phyloP scores from a whole-genome alignment of 37 sponge, comb jelly and placozoan genomes.

The Crambe crambe region DNA sequence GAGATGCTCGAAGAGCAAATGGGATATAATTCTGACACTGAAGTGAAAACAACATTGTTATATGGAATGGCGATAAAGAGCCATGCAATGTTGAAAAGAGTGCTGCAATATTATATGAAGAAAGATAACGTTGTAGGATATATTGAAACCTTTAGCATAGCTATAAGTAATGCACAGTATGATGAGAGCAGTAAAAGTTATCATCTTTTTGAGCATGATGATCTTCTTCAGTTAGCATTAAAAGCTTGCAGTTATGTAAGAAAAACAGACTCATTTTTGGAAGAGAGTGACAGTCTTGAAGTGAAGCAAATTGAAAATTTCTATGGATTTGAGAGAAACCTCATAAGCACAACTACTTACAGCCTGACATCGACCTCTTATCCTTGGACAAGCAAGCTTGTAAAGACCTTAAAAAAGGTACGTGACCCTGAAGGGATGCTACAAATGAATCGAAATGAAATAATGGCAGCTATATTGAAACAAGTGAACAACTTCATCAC shows the following conservation, averaged over 20 bases:
- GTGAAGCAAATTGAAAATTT: conserved; percentile 6
- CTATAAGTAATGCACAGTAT: background rate
- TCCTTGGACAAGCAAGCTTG: background rate
- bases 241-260: background rate
- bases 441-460: background rate
- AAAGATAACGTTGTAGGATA: background rate
- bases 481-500: background rate
- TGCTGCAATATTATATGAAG: background rate
- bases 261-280: background rate
- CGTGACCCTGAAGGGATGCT: conserved; percentile 26
- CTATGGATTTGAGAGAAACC: conserved; percentile 6
- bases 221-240: background rate
- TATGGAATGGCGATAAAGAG: background rate
- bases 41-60: conserved; percentile 2
- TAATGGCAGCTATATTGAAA: background rate
- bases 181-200: background rate
- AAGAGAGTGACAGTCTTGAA: background rate
- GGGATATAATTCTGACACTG: background rate
- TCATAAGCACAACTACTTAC: background rate
- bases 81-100: background rate
- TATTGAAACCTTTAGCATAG: conserved; percentile 21
- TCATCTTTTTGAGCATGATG: background rate
- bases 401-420: background rate
- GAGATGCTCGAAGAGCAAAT: background rate
- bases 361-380: background rate